Base-by-base conservation (phyloP, 2,888 invertebrate species). In the Tuta absoluta region DNA sequence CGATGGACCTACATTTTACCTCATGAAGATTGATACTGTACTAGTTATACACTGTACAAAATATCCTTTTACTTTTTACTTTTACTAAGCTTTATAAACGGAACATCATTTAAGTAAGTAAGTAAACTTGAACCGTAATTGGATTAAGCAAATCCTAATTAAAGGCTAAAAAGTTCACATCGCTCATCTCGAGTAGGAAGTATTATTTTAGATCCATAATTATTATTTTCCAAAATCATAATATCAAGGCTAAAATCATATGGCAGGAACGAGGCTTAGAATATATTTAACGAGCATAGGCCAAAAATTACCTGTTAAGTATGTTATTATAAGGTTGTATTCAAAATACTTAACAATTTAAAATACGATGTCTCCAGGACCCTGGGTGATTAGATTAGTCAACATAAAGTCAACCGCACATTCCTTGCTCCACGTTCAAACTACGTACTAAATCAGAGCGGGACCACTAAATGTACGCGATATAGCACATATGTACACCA, bases 391-490 rank as follows among this genome's bases (percentile, higher is more conserved):
- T 33, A 33, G 28, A 33, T 56, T 17, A 17, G n/a, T 33, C 56
- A 56, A 33, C 56, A 56, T 17, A 17, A 56, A n/a, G 10, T 17
- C 17, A 17, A 33, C 33, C 56, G 33, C 56, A 56, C n/a, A 56
- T 56, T 56, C 56, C 56, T 33, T 11, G 56, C 33, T 56, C 56
- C 10, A 56, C n/a, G 17, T 53, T 33, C 28, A 56, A 56, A 56
- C 56, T 56, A 28, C 56, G 11, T 33, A 28, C 56, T 33, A 56
- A 56, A 56, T 56, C 56, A 33, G 56, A 33, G 56, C 24, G 14
- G 12, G 23, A 33, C 56, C 56, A n/a, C 33, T 28, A 56, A 56
- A 24, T 56, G 17, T 56, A 28, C 28, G 24, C 19, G 19, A 17
- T 56, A 33, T 28, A 33, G 33, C 33, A 19, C 45, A 45, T 17